phyloP scores from a whole-genome alignment of 1,140 invertebrate genomes.

The Tetragonula clypearis region DNA sequence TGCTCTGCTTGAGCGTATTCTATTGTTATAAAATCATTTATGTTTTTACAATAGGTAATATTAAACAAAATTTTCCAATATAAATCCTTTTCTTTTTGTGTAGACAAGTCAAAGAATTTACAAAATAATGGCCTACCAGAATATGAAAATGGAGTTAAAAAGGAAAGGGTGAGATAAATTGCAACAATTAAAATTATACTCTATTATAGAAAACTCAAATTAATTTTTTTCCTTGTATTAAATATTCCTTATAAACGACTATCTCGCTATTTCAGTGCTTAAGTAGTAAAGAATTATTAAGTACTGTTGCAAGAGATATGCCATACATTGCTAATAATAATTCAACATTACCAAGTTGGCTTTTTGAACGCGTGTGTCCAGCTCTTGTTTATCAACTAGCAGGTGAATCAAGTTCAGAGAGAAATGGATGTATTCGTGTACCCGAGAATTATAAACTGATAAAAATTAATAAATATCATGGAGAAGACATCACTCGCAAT shows the following conservation, averaged over 20 bases:
- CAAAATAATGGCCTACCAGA: slow-evolving; percentile 60
- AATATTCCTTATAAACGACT: not conserved
- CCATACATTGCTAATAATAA: slow-evolving; percentile 66
- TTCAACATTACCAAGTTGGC: slow-evolving; percentile 73
- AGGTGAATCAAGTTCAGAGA: slow-evolving; percentile 81
- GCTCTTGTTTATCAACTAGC: slow-evolving; percentile 85
- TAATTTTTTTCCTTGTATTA: not conserved
- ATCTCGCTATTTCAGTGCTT: slow-evolving; percentile 75
- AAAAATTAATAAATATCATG: slow-evolving; percentile 43
- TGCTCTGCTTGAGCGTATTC: not conserved
- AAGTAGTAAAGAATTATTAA: slow-evolving; percentile 76
- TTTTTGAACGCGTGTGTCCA: slow-evolving; percentile 84
- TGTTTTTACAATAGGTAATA: not conserved
- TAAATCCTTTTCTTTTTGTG: slow-evolving; percentile 9
- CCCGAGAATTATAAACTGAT: slow-evolving; percentile 73
- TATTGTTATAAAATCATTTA: not conserved
- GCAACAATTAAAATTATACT: not conserved
- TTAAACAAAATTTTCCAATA: not conserved
- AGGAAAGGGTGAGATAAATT: slow-evolving; percentile 59
- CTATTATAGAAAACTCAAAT: not conserved
- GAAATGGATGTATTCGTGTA: slow-evolving; percentile 82
- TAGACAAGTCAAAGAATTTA: slow-evolving; percentile 48
- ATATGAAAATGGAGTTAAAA: slow-evolving; percentile 37
- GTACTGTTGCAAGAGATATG: slow-evolving; percentile 69
- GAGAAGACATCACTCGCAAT: slow-evolving; percentile 65